Evolutionary conservation across 2,797 vertebrate species (phyloP), one percentile per base, ranked within the genome.

Genomic region (Hypotaenidia okinawae): DNA sequence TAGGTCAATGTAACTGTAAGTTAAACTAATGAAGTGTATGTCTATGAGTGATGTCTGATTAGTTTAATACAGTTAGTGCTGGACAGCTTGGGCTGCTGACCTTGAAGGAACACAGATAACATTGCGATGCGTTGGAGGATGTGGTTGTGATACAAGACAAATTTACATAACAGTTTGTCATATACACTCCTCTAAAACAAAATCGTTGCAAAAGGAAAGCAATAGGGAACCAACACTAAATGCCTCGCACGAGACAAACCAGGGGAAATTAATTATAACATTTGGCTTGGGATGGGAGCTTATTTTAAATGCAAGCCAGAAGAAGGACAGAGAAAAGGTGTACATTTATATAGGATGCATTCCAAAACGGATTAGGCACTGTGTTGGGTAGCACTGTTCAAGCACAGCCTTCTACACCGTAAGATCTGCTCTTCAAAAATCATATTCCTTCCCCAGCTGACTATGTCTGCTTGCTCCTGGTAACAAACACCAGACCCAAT

Each of bases 91-190:
- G 96, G 96, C 93, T 96, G 91, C 90, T 95, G 95, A 97, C 95
- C 95, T 97, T 97, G 94, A 97, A 97, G 94, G 95, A 96, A 96
- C 96, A 95, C 90, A 97, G 97, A 97, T 97, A 97, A 97, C 97
- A 97, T 90, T 96, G 95, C 35, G 94, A 96, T 97, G 94, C 66
- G 84, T 87, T 95, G 93, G 95, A 97, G 94, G 95, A 97, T 96
- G 97, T 59, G 80, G 93, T 94, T 95, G 90, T 21, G 67, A 96
- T 94, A 90, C 70, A 95, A 94, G 84, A 97, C 93, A 96, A 96
- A 94, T 96, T 97, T 87, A 95, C 79, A 97, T 91, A 93, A 95
- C 73, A 63, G 94, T 97, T 95, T 97, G 95, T 97, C 86, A 96
- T 93, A 93, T 90, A 94, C 75, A 90, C 88, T 96, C 95, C 94